Percentiles rank a stretch among this genome's conserved stretches.
phyloP scores from a whole-genome alignment of 2,888 invertebrate genomes.

The Himalopsyche anomala region DNA sequence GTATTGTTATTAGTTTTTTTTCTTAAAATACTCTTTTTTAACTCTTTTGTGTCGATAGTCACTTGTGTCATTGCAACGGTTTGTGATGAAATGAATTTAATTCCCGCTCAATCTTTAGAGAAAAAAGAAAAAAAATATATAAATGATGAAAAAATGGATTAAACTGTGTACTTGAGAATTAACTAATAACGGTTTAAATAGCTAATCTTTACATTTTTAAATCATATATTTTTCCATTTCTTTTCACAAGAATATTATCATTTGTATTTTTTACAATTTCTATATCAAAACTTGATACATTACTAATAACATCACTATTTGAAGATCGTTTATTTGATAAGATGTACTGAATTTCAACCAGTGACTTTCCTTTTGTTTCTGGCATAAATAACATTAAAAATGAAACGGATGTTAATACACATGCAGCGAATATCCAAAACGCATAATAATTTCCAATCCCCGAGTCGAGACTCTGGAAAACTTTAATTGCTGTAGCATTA shows the following conservation, averaged over 20 bases:
- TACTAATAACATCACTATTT: neutral
- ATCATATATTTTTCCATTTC: constrained; percentile 17
- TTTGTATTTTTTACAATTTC: neutral
- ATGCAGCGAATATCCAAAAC: constrained; percentile 60
- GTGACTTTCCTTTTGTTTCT: constrained; percentile 63
- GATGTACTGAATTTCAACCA: constrained; percentile 62
- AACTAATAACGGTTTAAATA: no score
- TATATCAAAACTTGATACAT: neutral
- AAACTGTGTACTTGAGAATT: no score
- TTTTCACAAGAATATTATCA: neutral
- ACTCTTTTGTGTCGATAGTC: no score
- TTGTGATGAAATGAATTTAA: no score
- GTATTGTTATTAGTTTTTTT: no score
- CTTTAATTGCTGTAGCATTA: constrained; percentile 60
- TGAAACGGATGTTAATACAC: constrained; percentile 54
- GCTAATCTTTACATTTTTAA: neutral
- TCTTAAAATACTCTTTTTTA: no score
- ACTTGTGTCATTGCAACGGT: no score
- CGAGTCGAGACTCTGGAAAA: constrained; percentile 60
- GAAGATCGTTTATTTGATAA: constrained; percentile 44
- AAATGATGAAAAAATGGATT: no score
- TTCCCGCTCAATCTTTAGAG: no score
- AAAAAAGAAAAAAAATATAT: no score
- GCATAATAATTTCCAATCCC: constrained; percentile 53
- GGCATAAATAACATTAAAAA: constrained; percentile 60